Conservation (phyloP, 1,140 invertebrate genomes). For the Kradibia gibbosae region DNA sequence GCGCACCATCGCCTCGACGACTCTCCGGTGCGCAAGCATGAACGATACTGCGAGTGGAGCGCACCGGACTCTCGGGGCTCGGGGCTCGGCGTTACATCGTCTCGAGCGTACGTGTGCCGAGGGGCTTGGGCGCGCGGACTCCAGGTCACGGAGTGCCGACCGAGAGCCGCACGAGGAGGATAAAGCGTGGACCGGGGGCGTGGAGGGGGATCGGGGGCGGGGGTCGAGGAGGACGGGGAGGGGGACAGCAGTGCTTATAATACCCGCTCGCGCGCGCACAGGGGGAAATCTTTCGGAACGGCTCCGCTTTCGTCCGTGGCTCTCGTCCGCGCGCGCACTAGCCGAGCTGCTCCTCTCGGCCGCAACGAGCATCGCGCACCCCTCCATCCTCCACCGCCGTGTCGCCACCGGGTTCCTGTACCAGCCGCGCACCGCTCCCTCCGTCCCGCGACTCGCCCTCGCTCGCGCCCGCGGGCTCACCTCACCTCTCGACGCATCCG, state of each 20-base stretch:
- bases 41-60: too few species aligned
- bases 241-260: slow-evolving; percentile 15
- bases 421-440: background rate
- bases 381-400: background rate
- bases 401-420: background rate
- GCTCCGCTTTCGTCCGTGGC: background rate
- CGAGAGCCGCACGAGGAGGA: background rate
- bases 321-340: background rate
- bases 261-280: background rate
- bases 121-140: background rate
- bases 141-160: background rate
- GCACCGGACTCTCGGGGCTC: too few species aligned
- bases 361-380: too few species aligned
- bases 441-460: background rate
- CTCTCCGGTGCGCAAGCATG: too few species aligned
- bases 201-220: background rate
- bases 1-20: too few species aligned
- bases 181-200: too few species aligned
- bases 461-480: too few species aligned
- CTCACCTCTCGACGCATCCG: too few species aligned
- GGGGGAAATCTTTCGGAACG: slow-evolving; percentile 1
- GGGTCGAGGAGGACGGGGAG: background rate
- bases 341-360: too few species aligned
- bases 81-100: background rate
- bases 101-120: background rate